phyloP scores from a whole-genome alignment of 2,113 vertebrate genomes.

The Acinonyx jubatus region DNA sequence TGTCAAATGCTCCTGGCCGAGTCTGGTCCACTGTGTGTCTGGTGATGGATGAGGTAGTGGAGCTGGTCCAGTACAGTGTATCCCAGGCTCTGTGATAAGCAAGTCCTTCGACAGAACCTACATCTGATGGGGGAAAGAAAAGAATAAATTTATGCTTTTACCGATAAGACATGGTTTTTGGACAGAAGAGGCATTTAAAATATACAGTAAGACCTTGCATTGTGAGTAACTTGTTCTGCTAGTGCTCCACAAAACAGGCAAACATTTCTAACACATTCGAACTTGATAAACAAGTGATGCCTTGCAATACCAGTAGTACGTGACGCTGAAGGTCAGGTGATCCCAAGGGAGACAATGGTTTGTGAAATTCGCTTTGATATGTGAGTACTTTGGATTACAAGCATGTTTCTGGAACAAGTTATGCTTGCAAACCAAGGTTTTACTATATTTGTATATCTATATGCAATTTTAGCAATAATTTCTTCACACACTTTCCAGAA shows the following conservation, averaged over 20 bases:
- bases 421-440: no score
- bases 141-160: fast-evolving
- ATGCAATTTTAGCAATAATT: neutral
- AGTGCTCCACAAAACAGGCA: no score
- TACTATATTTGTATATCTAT: no score
- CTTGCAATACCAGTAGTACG: no score
- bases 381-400: no score
- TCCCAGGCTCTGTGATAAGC: conserved; percentile 97
- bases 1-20: conserved; percentile 87
- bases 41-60: conserved; percentile 95
- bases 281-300: no score
- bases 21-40: conserved; percentile 94
- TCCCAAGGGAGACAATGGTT: no score
- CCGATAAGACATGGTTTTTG: fast-evolving
- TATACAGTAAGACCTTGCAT: neutral
- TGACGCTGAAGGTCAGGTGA: no score
- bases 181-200: neutral
- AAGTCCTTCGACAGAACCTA: conserved; percentile 97
- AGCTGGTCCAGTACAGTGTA: conserved; percentile 98
- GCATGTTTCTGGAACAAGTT: no score
- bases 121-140: conserved; percentile 85
- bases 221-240: no score
- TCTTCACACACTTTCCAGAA: neutral
- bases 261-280: no score
- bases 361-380: no score